These are phyloP conservation scores for Parapristionchus giblindavisi DNA, from an alignment of 2,888 invertebrate species.

Conservation along the genomic window DNA sequence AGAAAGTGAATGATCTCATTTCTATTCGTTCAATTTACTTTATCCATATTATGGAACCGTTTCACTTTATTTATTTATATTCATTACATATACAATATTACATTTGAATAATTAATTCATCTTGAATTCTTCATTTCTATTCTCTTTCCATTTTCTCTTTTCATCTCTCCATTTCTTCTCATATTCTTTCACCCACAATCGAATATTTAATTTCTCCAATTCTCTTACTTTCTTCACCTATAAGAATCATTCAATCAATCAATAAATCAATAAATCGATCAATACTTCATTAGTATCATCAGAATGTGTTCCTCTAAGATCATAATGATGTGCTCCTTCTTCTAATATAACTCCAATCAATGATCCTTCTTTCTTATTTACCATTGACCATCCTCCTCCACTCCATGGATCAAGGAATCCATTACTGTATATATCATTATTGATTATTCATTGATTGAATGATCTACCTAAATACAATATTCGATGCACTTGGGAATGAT, in stretches of 20 bases:
- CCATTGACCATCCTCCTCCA: constrained; percentile 70
- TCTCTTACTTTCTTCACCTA: constrained; percentile 47
- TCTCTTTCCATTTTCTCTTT: constrained; percentile 13
- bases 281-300: constrained; percentile 71
- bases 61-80: too few species aligned
- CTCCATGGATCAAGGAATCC: constrained; percentile 74
- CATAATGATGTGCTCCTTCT: constrained; percentile 73
- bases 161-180: constrained; percentile 23
- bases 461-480: constrained; percentile 75
- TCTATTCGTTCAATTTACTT: too few species aligned
- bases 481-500: constrained; percentile 75
- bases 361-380: constrained; percentile 48
- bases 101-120: too few species aligned
- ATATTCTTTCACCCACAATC: constrained; percentile 56
- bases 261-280: neutral
- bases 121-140: too few species aligned
- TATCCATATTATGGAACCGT: too few species aligned
- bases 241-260: neutral
- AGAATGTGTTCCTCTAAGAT: constrained; percentile 71
- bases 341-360: constrained; percentile 53
- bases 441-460: too few species aligned
- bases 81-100: too few species aligned
- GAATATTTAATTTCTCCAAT: constrained; percentile 57
- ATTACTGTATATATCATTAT: constrained; percentile 70
- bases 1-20: too few species aligned